Base-by-base conservation (phyloP, 2,797 vertebrate species). In the Acropternis orthonyx region DNA sequence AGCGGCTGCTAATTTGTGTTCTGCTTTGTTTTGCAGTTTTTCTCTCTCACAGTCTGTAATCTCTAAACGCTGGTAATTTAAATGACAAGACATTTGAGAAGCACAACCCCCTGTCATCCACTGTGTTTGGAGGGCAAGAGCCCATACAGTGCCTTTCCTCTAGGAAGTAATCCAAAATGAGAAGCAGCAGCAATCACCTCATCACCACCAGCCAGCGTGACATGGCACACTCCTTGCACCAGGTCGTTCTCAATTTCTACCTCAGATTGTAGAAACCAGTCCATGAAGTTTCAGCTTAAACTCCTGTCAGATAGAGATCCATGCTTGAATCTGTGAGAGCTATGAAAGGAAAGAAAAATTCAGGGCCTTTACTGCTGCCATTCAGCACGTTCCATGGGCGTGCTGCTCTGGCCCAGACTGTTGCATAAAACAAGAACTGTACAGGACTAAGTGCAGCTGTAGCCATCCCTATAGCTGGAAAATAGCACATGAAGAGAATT, bases 101-200 rank as follows among this genome's bases (percentile, higher is more conserved):
- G 65, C 18, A n/a, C 7, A 13, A 21, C 2, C 7, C 10, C 16
- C 32, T 9, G 7, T 3, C 22, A n/a, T 13, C 9, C 36, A 36
- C 3, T 0, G 0, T 11, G 34, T 69, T 22, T 67, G 48, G 23
- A 85, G 34, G 55, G 21, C 12, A 28, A 16, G 44, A 59, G 54
- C 13, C 36, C 74, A 10, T 14, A 10, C 1, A 1, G 20, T 16
- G 44, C 16, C 21, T 48, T 27, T 66, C 58, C 76, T 46, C 20
- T 15, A 1, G 2, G 3, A 36, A 55, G 14, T 6, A 15, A 20
- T 36, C 20, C 59, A 27, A 63, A 43, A 7, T 0, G 39, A 51
- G 36, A 49, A 86, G 15, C 0, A n/a, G 61, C 37, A 77, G 58
- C 44, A 43, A 72, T 14, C 41, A 27, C 63, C 69, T 30, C n/a